Conservation (phyloP, 1,140 invertebrate species). For the Saccostrea echinata region DNA sequence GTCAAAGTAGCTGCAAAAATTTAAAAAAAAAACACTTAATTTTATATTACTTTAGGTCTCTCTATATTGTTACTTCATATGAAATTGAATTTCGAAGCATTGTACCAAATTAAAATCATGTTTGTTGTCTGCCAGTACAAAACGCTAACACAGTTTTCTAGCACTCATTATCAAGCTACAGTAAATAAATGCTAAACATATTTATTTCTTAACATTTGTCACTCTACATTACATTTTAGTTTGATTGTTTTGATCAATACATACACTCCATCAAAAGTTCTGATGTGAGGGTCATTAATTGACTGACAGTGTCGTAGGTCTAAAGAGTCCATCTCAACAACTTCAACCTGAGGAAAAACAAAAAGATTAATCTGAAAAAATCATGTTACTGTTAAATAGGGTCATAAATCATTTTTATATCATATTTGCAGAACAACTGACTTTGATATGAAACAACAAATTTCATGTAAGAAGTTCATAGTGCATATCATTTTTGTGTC, state of each 20-base stretch:
- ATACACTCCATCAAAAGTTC: constrained; percentile 67
- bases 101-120: too few species aligned
- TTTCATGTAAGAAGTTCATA: background rate
- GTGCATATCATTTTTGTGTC: background rate
- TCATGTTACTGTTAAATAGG: background rate
- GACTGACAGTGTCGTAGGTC: constrained; percentile 31
- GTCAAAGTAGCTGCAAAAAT: constrained; percentile 66
- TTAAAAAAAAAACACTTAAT: constrained; percentile 37
- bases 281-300: constrained; percentile 50
- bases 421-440: background rate
- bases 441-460: background rate
- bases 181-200: too few species aligned
- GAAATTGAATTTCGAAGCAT: too few species aligned
- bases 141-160: too few species aligned
- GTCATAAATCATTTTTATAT: background rate
- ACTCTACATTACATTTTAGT: background rate
- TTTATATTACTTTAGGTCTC: too few species aligned
- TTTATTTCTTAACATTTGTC: too few species aligned
- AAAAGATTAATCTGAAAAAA: background rate
- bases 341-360: constrained; percentile 40
- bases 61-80: too few species aligned
- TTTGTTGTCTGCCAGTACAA: too few species aligned
- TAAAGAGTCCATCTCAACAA: constrained; percentile 39
- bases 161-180: too few species aligned
- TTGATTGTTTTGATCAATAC: background rate